Percentiles rank a stretch among this genome's conserved stretches.
Evolutionary conservation across 1,140 invertebrate genomes (phyloP).

Genomic region (Hesperophylax magnus): DNA sequence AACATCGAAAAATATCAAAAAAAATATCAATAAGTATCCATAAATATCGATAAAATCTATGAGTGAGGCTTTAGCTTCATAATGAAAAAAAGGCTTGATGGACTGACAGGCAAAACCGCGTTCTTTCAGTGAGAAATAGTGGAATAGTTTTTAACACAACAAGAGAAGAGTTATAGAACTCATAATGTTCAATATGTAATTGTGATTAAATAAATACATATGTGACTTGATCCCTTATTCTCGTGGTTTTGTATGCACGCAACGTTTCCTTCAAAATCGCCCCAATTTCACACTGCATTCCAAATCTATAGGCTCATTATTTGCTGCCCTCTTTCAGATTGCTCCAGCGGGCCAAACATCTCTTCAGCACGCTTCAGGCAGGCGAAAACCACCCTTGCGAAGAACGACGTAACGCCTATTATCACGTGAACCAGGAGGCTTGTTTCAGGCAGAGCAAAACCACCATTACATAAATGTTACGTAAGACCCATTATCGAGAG

Average conservation of each 20-base stretch:
- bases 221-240: background rate
- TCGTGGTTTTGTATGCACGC: background rate
- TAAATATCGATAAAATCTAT: no score
- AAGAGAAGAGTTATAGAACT: no score
- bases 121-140: no score
- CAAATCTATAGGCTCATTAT: conserved; percentile 44
- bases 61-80: no score
- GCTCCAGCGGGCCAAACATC: background rate
- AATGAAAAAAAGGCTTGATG: no score
- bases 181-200: no score
- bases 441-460: background rate
- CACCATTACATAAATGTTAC: background rate
- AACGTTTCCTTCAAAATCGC: conserved; percentile 44
- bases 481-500: background rate
- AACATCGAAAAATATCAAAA: no score
- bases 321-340: conserved; percentile 13
- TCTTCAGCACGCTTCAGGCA: background rate
- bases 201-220: no score
- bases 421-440: background rate
- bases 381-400: background rate
- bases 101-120: no score
- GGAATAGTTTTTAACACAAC: no score
- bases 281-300: conserved; percentile 58
- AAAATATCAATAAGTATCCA: no score
- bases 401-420: background rate